Conservation (phyloP, 2,113 vertebrate species). For the Stictonetta naevosa region DNA sequence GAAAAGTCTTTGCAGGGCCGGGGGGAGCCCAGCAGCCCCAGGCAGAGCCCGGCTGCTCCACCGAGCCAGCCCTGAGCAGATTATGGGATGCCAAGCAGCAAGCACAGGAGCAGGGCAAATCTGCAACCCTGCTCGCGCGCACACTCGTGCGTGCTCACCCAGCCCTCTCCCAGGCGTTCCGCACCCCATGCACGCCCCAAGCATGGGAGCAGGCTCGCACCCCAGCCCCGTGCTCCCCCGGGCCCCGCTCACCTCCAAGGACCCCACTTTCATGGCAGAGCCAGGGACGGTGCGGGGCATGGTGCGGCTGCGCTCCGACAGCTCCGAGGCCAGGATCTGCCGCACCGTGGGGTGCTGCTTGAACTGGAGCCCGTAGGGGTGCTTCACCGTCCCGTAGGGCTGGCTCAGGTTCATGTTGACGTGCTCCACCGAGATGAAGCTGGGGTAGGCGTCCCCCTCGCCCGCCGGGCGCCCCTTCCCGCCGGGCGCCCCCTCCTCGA, state of each 20-base stretch:
- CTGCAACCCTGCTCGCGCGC: accelerated
- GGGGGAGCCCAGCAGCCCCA: neutral
- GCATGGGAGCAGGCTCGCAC: neutral
- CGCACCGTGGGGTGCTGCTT: conserved; percentile 92
- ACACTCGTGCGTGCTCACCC: accelerated
- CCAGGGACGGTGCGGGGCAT: conserved; percentile 96
- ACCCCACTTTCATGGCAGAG: conserved; percentile 91
- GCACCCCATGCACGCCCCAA: accelerated
- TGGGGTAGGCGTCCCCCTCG: conserved; percentile 87
- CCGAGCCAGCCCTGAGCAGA: accelerated
- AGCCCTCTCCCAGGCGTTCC: accelerated
- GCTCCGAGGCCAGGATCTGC: conserved; percentile 89
- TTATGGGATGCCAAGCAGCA: accelerated
- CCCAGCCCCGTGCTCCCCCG: neutral
- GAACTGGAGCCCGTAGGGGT: conserved; percentile 90
- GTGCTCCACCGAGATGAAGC: conserved; percentile 90
- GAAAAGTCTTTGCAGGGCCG: neutral
- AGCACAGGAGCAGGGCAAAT: neutral
- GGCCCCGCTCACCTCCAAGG: conserved; percentile 89
- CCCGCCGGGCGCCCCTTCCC: conserved; percentile 81
- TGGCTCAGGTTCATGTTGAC: conserved; percentile 89
- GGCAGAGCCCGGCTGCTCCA: neutral
- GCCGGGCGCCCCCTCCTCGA: conserved; percentile 86
- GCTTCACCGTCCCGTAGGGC: conserved; percentile 92
- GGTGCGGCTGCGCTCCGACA: conserved; percentile 93